Percentiles rank a stretch among this genome's conserved stretches.
Evolutionary conservation across 1,140 invertebrate genomes (phyloP).

Genomic region (Drosophila saltans): DNA sequence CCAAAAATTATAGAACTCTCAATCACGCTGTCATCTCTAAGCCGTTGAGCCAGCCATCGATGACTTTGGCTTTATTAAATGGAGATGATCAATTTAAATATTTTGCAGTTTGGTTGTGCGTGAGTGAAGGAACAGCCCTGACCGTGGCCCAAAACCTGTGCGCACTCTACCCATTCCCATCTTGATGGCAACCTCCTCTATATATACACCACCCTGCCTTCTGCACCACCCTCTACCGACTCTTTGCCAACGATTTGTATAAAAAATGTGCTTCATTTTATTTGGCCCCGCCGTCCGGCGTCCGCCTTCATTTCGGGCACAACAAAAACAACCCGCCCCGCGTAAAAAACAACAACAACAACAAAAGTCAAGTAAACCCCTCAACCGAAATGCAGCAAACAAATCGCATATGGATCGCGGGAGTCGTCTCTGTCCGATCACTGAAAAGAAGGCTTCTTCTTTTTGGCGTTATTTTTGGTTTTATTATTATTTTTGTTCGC

Average conservation of each 20-base stretch:
- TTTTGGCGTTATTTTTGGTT: slow-evolving; percentile 28
- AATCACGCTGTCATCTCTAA: slow-evolving; percentile 30
- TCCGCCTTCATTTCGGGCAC: slow-evolving; percentile 60
- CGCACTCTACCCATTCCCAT: slow-evolving; percentile 46
- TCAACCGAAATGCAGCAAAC: slow-evolving; percentile 66
- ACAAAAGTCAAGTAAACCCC: slow-evolving; percentile 43
- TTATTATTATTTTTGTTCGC: slow-evolving; percentile 42
- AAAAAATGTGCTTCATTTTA: slow-evolving; percentile 82
- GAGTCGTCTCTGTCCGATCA: background rate
- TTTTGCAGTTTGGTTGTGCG: slow-evolving; percentile 61
- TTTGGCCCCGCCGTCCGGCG: slow-evolving; percentile 68
- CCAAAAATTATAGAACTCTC: no score
- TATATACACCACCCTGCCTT: slow-evolving; percentile 13
- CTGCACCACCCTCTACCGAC: slow-evolving; percentile 25
- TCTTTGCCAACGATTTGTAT: slow-evolving; percentile 65
- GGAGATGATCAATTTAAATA: slow-evolving; percentile 83
- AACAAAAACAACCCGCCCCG: slow-evolving; percentile 57
- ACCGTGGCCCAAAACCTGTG: slow-evolving; percentile 30
- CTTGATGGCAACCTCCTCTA: slow-evolving; percentile 62
- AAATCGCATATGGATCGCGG: slow-evolving; percentile 73
- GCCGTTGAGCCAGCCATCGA: slow-evolving; percentile 10
- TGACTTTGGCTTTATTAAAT: slow-evolving; percentile 75
- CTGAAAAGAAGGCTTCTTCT: slow-evolving; percentile 10
- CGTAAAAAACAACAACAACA: slow-evolving; percentile 16
- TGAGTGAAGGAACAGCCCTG: slow-evolving; percentile 44